phyloP scores from a whole-genome alignment of 2,113 vertebrate species.

The Rhynchomys soricoides region DNA sequence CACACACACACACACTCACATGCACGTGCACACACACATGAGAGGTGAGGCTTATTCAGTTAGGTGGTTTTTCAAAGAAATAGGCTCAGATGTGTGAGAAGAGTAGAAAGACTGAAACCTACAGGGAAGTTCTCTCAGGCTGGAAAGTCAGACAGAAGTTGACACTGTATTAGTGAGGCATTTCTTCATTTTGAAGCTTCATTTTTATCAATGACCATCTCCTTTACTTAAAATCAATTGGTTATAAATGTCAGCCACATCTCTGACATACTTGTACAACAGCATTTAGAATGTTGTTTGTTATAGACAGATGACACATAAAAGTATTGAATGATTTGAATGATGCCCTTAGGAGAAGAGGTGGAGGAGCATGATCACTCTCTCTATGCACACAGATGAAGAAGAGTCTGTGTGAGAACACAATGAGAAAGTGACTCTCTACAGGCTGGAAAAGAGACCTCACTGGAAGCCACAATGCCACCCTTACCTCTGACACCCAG shows the following conservation, averaged over 20 bases:
- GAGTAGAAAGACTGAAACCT: background rate
- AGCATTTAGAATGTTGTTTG: background rate
- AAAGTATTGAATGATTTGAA: background rate
- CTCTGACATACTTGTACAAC: background rate
- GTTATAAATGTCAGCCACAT: background rate
- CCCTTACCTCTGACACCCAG: background rate
- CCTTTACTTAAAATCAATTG: slow-evolving; percentile 31
- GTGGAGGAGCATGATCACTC: background rate
- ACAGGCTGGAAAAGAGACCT: background rate
- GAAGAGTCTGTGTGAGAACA: background rate
- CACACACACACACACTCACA: background rate
- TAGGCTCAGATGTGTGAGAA: background rate
- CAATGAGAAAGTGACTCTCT: background rate
- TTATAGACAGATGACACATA: slow-evolving; percentile 26
- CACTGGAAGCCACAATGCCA: background rate
- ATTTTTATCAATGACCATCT: background rate
- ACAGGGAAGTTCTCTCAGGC: background rate
- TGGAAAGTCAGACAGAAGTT: background rate
- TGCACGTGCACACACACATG: background rate
- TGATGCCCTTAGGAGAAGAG: background rate
- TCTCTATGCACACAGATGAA: background rate
- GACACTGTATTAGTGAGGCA: background rate
- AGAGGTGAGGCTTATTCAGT: background rate
- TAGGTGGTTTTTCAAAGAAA: background rate
- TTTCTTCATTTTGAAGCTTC: background rate